Percentiles rank a stretch among this genome's conserved stretches.
phyloP scores from a whole-genome alignment of 2,888 invertebrate species.

The Panzeria rudis region DNA sequence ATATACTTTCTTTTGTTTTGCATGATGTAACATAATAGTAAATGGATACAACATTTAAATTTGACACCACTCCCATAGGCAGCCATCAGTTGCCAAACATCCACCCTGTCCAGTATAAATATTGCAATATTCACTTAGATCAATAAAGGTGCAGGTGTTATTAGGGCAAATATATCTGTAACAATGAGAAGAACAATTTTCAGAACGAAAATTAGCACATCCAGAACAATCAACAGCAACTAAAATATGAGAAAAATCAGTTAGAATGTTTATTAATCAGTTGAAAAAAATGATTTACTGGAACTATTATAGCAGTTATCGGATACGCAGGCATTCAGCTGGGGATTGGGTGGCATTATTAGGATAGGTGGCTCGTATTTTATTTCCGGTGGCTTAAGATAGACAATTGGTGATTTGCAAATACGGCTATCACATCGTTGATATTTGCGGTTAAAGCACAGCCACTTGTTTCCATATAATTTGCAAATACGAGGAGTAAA shows the following conservation, averaged over 20 bases:
- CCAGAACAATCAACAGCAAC: slow-evolving; percentile 77
- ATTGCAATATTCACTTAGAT: slow-evolving; percentile 75
- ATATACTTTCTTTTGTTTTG: no score
- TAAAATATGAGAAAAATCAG: not conserved
- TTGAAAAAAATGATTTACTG: not conserved
- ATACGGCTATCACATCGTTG: slow-evolving; percentile 75
- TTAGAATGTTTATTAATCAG: no score
- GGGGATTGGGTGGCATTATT: slow-evolving; percentile 79
- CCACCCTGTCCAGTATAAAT: slow-evolving; percentile 77
- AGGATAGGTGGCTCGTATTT: slow-evolving; percentile 73
- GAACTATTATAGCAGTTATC: slow-evolving; percentile 72
- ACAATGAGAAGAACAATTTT: slow-evolving; percentile 76
- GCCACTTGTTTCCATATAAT: slow-evolving; percentile 75
- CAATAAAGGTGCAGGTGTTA: slow-evolving; percentile 74
- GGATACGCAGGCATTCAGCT: slow-evolving; percentile 73
- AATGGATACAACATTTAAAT: no score
- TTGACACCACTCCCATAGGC: slow-evolving; percentile 78
- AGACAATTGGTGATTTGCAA: slow-evolving; percentile 75
- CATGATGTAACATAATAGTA: no score
- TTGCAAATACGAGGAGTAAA: slow-evolving; percentile 77
- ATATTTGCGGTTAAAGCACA: slow-evolving; percentile 75
- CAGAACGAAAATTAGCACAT: slow-evolving; percentile 74
- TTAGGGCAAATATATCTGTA: slow-evolving; percentile 77
- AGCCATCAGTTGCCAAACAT: slow-evolving; percentile 76
- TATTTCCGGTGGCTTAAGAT: slow-evolving; percentile 75